Base-by-base conservation (phyloP, 2,888 invertebrate species). In the Xestia ashworthii region DNA sequence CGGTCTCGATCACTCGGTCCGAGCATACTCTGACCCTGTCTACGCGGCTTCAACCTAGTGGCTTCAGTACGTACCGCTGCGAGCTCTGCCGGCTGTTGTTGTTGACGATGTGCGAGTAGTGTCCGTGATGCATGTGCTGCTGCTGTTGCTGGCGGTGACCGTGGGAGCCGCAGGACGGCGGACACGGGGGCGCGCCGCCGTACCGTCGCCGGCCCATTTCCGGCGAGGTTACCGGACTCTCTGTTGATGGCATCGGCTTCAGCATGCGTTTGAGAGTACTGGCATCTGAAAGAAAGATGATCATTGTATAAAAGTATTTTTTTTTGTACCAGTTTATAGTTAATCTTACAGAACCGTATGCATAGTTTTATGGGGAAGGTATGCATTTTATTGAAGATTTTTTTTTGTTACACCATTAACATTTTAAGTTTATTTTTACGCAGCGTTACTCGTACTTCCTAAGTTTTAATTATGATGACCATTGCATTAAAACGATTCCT, bases 251-350 rank as follows among this genome's bases (percentile, higher is more conserved):
- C 98, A 99, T 98, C 71, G 99, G 99, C 92, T 99, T 99, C 89
- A 99, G 97, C 98, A 99, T 99, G 85, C 99, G 97, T 94, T 99
- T 99, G 89, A 99, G 97, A 14, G 99, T 99, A 92, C 98, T 98
- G 91, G 98, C 98, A 94, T 99, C 99, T 95, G 44, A 50, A 81
- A 80, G 22, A 41, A 32, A 66, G 5, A 25, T 44, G 2, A 38
- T 5, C 32, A 60, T 65, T 70, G 22, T 53, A 60, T 53, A 80
- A 65, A 16, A 58, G 19, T 12, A 32, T 19, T 16, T 19, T 32
- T 48, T 41, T 32, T 22, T 50, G 4, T 32, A 32, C 25, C 19
- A 19, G n/a, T 60, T 25, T 22, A 4, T 12, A 41, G 41, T 38
- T 5, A 41, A 12, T 44, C 3, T 65, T 65, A 44, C 6, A n/a